Conservation (phyloP, 2,113 vertebrate genomes). For the Eurystomus gularis region DNA sequence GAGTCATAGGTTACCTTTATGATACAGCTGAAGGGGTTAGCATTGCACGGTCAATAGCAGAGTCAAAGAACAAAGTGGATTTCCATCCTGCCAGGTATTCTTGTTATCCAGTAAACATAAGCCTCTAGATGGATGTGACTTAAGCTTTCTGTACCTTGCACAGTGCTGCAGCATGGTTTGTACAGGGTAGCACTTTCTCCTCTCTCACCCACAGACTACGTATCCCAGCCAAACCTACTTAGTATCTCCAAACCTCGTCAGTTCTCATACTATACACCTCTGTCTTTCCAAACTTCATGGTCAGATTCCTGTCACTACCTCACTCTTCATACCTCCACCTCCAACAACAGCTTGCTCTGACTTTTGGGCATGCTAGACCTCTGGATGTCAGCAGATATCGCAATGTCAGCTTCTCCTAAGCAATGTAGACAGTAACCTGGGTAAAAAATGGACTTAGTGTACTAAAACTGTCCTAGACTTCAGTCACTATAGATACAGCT, state of each 20-base stretch:
- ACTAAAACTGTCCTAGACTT: not conserved
- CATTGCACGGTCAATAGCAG: not conserved
- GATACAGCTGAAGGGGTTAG: not conserved
- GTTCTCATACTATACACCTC: not conserved
- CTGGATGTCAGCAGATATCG: not conserved
- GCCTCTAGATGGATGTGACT: not conserved
- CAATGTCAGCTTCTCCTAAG: not conserved
- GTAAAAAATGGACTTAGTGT: not conserved
- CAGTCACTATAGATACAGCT: not conserved
- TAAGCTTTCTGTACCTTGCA: not conserved
- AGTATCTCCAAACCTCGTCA: not conserved
- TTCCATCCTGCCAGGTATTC: not conserved
- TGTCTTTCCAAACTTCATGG: not conserved
- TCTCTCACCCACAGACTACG: fast-evolving
- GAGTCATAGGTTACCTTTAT: not conserved
- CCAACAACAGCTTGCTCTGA: not conserved
- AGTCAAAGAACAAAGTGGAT: not conserved
- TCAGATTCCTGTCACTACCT: not conserved
- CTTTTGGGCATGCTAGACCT: not conserved
- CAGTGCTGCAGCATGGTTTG: not conserved
- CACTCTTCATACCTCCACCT: not conserved
- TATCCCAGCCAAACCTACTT: not conserved
- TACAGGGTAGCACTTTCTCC: not conserved
- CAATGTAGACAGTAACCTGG: not conserved
- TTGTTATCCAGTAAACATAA: not conserved